These are phyloP conservation scores for Andrena bicolor DNA, from an alignment of 2,888 invertebrate genomes.

Conservation along the genomic window DNA sequence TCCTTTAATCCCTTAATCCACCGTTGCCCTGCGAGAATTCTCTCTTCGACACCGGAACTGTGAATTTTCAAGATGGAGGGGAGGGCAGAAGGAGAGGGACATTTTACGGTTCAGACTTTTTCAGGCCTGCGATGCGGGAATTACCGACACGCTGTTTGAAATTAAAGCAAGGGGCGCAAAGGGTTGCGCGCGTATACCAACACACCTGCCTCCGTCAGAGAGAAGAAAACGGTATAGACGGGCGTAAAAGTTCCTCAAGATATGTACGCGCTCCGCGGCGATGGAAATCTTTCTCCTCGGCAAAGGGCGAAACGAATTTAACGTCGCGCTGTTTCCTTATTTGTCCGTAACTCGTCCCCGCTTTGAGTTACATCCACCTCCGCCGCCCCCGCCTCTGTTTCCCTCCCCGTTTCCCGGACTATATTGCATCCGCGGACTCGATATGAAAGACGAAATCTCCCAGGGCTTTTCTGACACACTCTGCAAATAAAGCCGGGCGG, in stretches of 20 bases:
- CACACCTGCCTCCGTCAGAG: not conserved
- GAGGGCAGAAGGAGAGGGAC: slow-evolving; percentile 34
- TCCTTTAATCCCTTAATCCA: slow-evolving; percentile 76
- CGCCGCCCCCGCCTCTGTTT: not conserved
- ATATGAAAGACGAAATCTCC: slow-evolving; percentile 71
- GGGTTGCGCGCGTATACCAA: slow-evolving; percentile 37
- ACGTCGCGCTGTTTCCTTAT: slow-evolving; percentile 47
- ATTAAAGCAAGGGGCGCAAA: slow-evolving; percentile 65
- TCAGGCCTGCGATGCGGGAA: slow-evolving; percentile 55
- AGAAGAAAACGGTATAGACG: slow-evolving; percentile 18
- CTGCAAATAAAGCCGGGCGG: slow-evolving; percentile 72
- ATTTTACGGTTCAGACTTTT: slow-evolving; percentile 65
- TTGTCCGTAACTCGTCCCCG: slow-evolving; percentile 32
- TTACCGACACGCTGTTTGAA: slow-evolving; percentile 66
- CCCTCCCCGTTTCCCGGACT: slow-evolving; percentile 20
- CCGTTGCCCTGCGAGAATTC: slow-evolving; percentile 67
- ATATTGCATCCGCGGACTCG: slow-evolving; percentile 47
- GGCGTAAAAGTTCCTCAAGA: slow-evolving; percentile 53
- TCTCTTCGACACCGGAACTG: slow-evolving; percentile 65
- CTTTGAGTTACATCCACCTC: slow-evolving; percentile 42
- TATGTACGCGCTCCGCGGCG: slow-evolving; percentile 21
- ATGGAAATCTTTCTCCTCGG: slow-evolving; percentile 34
- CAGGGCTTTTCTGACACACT: slow-evolving; percentile 76
- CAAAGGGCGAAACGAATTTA: slow-evolving; percentile 56
- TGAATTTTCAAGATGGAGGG: slow-evolving; percentile 66